These are phyloP conservation scores for Drosophila anceps DNA, from an alignment of 2,888 invertebrate genomes.

Conservation along the genomic window DNA sequence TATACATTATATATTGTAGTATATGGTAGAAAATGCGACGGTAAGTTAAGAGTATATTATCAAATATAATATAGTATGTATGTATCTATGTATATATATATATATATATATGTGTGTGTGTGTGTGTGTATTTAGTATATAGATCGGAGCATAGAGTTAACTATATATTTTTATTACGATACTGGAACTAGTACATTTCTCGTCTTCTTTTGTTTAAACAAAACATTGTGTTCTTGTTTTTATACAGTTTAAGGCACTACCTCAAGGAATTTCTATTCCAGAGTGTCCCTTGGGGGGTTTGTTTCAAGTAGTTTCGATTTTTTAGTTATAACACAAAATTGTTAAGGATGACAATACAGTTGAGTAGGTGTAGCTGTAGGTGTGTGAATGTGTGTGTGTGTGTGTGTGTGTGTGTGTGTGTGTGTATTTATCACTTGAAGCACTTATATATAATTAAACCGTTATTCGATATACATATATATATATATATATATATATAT, in stretches of 20 bases:
- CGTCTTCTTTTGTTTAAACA: constrained; percentile 37
- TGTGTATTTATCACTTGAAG: constrained; percentile 59
- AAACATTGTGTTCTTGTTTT: constrained; percentile 30
- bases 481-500: too few species aligned
- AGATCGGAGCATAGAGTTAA: constrained; percentile 75
- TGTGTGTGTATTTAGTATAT: constrained; percentile 31
- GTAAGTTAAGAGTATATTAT: constrained; percentile 40
- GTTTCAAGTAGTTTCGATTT: constrained; percentile 42
- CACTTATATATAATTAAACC: constrained; percentile 52
- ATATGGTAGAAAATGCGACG: constrained; percentile 51
- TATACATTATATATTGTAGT: constrained; percentile 35
- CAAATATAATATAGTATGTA: constrained; percentile 41
- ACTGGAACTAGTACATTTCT: constrained; percentile 49
- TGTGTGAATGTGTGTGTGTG: constrained; percentile 2
- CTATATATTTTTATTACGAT: constrained; percentile 43
- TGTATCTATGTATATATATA: constrained; percentile 22
- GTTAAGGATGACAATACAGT: constrained; percentile 21
- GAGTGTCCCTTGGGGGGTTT: constrained; percentile 62
- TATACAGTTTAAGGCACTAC: constrained; percentile 72
- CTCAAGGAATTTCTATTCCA: constrained; percentile 70
- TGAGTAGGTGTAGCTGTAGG: constrained; percentile 7
- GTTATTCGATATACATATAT: constrained; percentile 24
- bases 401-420: constrained; percentile 8
- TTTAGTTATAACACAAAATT: constrained; percentile 24
- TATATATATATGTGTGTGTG: constrained; percentile 20